phyloP scores from a whole-genome alignment of 2,888 invertebrate genomes.

The Drosophila cyrtoloma region DNA sequence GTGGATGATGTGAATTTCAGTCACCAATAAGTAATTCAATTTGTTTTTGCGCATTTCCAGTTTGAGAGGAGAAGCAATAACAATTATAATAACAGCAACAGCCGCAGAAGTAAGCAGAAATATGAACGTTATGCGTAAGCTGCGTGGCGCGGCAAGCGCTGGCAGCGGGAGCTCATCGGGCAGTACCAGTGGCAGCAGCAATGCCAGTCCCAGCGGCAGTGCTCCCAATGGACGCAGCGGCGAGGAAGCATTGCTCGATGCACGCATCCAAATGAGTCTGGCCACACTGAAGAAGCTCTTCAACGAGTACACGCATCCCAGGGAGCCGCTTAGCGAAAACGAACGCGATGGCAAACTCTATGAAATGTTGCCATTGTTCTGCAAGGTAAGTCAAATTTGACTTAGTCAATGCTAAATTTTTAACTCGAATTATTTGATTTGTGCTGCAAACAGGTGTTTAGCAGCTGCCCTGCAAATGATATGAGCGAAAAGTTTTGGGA shows the following conservation, averaged over 20 bases:
- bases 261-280: slow-evolving; percentile 95
- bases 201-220: slow-evolving; percentile 69
- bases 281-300: slow-evolving; percentile 98
- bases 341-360: slow-evolving; percentile 97
- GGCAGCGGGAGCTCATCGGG: slow-evolving; percentile 56
- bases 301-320: slow-evolving; percentile 96
- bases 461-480: slow-evolving; percentile 96
- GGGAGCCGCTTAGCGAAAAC: slow-evolving; percentile 91
- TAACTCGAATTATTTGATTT: background rate
- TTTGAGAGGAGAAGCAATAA: slow-evolving; percentile 34
- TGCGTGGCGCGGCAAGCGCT: slow-evolving; percentile 86
- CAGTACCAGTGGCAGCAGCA: slow-evolving; percentile 74
- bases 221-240: slow-evolving; percentile 86
- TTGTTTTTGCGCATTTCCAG: slow-evolving; percentile 48
- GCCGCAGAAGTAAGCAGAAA: slow-evolving; percentile 4
- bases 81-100: slow-evolving; percentile 6
- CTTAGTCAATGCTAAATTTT: background rate
- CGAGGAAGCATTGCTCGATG: slow-evolving; percentile 87
- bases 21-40: slow-evolving; percentile 30
- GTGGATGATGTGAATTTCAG: slow-evolving; percentile 49
- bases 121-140: slow-evolving; percentile 97
- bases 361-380: slow-evolving; percentile 98
- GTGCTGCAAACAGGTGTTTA: slow-evolving; percentile 91
- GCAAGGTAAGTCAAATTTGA: slow-evolving; percentile 90
- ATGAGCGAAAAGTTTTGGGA: slow-evolving; percentile 99